Base-by-base conservation (phyloP, 2,888 invertebrate genomes). In the Matsumyia berberina region DNA sequence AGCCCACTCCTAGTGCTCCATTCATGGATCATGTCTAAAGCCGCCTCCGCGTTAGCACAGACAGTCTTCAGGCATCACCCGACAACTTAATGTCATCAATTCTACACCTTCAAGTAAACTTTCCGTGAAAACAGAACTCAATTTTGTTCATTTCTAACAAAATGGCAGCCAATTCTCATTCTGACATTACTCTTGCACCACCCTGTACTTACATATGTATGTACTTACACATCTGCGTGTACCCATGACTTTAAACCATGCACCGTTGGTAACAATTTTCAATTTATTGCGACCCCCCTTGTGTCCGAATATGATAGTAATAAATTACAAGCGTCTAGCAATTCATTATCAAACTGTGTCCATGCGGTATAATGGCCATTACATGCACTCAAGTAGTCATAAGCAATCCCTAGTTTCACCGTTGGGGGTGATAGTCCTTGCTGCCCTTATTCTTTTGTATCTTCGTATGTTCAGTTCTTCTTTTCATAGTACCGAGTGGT, bases 291-390 rank as follows among this genome's bases (percentile, higher is more conserved):
- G 29, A 49, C 62, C 66, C 66, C 46, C 35, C 35, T 15, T 49
- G 66, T 66, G 46, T 42, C 31, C 66, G 66, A 46, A 57, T 74
- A 66, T 74, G 74, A 74, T 66, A 74, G 55, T 66, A 44, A 78
- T 78, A 78, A 78, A 78, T 78, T 78, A 78, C 69, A 9, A 62
- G 39, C 51, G 60, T 78, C 69, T 62, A 37, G 77, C 77, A 69
- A 78, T 78, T 78, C 77, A 70, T 78, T 78, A 69, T 78, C 69
- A 69, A 69, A 69, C 77, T 69, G 69, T 55, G 69, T 78, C 77
- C 60, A 69, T 60, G 60, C 17, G 44, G 60, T 55, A 35, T 69
- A 78, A 69, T 69, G 55, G 69, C 33, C 55, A 60, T 78, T 69
- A 78, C 69, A 70, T 78, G 62, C 69, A 78, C 53, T 55, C 53